phyloP scores from a whole-genome alignment of 2,888 invertebrate species.

The Formica aserva region DNA sequence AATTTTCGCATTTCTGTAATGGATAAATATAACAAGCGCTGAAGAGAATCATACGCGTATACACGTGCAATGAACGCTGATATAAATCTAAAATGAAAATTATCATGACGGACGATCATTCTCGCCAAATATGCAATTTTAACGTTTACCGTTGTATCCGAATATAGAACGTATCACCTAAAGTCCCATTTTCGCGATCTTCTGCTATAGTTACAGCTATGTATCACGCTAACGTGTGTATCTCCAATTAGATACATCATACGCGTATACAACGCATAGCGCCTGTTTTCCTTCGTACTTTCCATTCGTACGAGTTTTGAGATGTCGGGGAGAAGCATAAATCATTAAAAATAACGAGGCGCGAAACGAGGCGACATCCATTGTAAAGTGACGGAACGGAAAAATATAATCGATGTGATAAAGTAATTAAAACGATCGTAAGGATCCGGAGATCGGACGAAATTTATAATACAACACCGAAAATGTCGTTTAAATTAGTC shows the following conservation, averaged over 20 bases:
- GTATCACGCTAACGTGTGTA: not conserved
- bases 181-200: not conserved
- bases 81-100: slow-evolving; percentile 1
- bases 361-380: not conserved
- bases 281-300: not conserved
- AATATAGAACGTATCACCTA: not conserved
- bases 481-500: not conserved
- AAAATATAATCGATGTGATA: slow-evolving; percentile 2
- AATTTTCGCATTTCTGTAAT: slow-evolving; percentile 8
- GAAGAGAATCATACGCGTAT: not conserved
- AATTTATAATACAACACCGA: not conserved
- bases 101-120: not conserved
- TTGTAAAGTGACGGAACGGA: not conserved
- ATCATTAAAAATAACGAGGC: slow-evolving; percentile 27
- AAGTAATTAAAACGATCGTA: slow-evolving; percentile 9
- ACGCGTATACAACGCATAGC: not conserved
- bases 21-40: slow-evolving; percentile 28
- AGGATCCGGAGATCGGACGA: not conserved
- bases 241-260: slow-evolving; percentile 15
- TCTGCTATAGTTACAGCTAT: not conserved
- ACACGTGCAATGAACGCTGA: not conserved
- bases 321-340: not conserved
- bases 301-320: not conserved
- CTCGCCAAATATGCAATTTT: not conserved
- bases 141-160: not conserved